Conservation (phyloP, 1,140 invertebrate genomes). For the Eupristina koningsbergeri region DNA sequence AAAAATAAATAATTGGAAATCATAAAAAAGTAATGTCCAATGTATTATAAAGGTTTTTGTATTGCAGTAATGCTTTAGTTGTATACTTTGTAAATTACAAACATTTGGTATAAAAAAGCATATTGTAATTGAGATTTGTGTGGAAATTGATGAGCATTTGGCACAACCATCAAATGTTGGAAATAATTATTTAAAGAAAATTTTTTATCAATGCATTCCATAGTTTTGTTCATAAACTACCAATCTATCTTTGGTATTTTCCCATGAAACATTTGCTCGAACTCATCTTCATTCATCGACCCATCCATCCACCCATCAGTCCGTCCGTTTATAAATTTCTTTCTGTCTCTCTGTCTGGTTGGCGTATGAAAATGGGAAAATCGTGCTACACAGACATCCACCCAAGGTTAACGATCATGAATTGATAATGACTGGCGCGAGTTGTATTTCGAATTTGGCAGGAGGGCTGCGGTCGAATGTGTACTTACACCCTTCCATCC, state of each 20-base stretch:
- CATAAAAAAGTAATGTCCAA: no score
- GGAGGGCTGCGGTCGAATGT: neutral
- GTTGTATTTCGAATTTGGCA: conserved; percentile 40
- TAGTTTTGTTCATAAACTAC: conserved; percentile 34
- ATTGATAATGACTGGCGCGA: conserved; percentile 41
- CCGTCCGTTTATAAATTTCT: neutral
- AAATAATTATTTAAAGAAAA: conserved; percentile 15
- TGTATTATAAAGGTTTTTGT: no score
- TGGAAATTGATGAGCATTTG: neutral
- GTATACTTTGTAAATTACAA: neutral
- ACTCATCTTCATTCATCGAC: neutral
- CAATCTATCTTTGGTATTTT: conserved; percentile 15
- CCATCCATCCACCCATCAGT: neutral
- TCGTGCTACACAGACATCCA: no score
- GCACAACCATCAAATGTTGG: neutral
- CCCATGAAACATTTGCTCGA: neutral
- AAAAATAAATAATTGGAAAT: no score
- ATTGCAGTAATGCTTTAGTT: no score
- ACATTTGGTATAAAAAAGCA: neutral
- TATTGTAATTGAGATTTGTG: neutral
- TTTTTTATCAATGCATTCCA: neutral
- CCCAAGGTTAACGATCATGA: conserved; percentile 45
- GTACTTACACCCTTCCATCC: neutral
- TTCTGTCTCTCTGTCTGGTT: conserved; percentile 5
- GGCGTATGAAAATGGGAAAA: conserved; percentile 31